Evolutionary conservation across 2,113 vertebrate genomes (phyloP), one percentile per base, ranked within the genome.

Genomic region (Phyllostomus discolor): DNA sequence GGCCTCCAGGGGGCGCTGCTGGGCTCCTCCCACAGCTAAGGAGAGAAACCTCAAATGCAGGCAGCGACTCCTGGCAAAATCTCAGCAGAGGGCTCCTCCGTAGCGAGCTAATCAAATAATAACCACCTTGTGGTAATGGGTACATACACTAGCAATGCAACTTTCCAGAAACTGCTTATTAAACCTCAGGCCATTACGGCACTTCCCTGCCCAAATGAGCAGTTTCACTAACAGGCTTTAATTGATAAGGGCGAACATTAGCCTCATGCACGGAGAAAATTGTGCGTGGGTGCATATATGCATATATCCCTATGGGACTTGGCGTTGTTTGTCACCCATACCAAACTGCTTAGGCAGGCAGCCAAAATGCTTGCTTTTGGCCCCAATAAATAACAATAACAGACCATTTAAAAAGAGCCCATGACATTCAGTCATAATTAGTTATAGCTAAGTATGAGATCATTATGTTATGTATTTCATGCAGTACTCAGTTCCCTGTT

Each of bases 51-150:
- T 95, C 97, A 90, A 59, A 78, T 62, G 33, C 5, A 91, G 31
- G 91, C 46, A 90, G 87, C 41, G 70, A 90, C 1, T 22, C 33
- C 33, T 24, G 46, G 50, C 78, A 46, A 94, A 97, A 66, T 94
- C 95, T 97, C 91, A 86, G 95, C 78, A 85, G 94, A 75, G 95
- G 94, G 26, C 52, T 96, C 64, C 67, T 94, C 85, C 91, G 88
- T 62, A 91, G 93, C 54, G 84, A 91, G 81, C 90, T 97, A 96
- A 97, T 90, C 72, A 35, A 97, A 92, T 97, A 98, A 98, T 96
- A 94, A 92, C 90, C 89, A 93, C 73, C 41, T 80, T 90, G 80
- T 78, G 88, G 79, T 84, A 94, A 84, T n/a, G 69, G 80, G 91
- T 94, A 84, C 0, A 7, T 46, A 31, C 1, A 6, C 24, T 62